Evolutionary conservation across 2,113 vertebrate genomes (phyloP), one percentile per base, ranked within the genome.

Genomic region (Ochotona princeps): DNA sequence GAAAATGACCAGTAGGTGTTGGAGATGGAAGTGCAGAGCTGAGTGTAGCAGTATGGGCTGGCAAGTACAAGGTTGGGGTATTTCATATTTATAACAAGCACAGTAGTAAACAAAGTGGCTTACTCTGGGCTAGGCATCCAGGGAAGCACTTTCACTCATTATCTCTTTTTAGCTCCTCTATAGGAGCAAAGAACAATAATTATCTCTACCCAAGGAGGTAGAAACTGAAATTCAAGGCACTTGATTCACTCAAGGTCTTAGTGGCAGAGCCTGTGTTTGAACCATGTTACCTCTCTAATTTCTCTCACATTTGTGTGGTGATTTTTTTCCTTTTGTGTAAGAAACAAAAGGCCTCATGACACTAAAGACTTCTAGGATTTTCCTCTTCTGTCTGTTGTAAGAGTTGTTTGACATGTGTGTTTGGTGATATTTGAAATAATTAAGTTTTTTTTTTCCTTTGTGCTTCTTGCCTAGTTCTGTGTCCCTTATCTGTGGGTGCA

Each of bases 381-480:
- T 26, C 47, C 6, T 81, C 75, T 69, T 30, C 35, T 85, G 11
- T 65, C 25, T 84, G 7, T 47, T 76, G 38, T 44, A 44, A 63
- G 35, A 69, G 14, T 75, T 60, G 35, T 61, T 28, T 44, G 72
- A 67, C 74, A 80, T 47, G 8, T 67, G n/a, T 85, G 47, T 70
- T 92, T 61, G 67, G 60, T 69, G 87, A 87, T 93, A 73, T 72
- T 65, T 9, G 57, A 66, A 49, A 18, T 54, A 17, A 17, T 57
- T 57, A 57, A 57, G 18, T 57, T 57, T 57, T 17, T 57, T 57
- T 1, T 89, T 65, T 60, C 30, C 54, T 76, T 83, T 78, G 11
- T 67, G 20, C 81, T 47, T 90, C 32, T 21, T 61, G n/a, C 25
- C 66, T 89, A 26, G 90, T 57, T 94, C 26, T 91, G 38, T 76